phyloP scores from a whole-genome alignment of 2,113 vertebrate species.

The Chloroceryle aenea region DNA sequence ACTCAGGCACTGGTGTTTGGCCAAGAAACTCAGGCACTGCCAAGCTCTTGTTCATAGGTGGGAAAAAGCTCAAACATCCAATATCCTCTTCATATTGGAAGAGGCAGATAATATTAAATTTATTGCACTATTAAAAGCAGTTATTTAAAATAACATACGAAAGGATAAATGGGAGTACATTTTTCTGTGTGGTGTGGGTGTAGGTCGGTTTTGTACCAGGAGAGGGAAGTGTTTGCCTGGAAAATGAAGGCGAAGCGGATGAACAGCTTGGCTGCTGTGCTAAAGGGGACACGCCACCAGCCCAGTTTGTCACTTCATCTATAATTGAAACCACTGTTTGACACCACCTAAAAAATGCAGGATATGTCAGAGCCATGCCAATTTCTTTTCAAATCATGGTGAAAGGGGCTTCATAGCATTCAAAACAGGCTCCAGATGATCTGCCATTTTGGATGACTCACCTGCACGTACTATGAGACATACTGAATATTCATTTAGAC shows the following conservation, averaged over 20 bases:
- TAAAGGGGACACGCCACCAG: background rate
- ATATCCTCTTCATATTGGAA: background rate
- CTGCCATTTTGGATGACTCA: background rate
- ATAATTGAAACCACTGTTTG: background rate
- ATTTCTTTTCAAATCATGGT: background rate
- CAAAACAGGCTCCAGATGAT: background rate
- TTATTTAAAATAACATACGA: background rate
- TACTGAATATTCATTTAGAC: background rate
- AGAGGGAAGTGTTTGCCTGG: slow-evolving; percentile 65
- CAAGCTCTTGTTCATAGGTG: background rate
- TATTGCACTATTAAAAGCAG: background rate
- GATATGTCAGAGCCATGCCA: background rate
- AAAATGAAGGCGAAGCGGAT: background rate
- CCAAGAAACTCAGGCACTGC: background rate
- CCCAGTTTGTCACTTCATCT: background rate
- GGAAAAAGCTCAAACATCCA: background rate
- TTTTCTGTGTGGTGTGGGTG: background rate
- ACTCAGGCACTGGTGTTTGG: background rate
- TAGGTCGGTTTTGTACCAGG: slow-evolving; percentile 20
- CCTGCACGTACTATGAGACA: background rate
- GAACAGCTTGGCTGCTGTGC: background rate
- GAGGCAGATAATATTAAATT: background rate
- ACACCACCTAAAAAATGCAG: background rate
- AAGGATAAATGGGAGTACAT: background rate
- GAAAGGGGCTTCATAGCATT: background rate